Evolutionary conservation across 2,888 invertebrate genomes (phyloP), one percentile per base, ranked within the genome.

Genomic region (Agonopterix subpropinquella): DNA sequence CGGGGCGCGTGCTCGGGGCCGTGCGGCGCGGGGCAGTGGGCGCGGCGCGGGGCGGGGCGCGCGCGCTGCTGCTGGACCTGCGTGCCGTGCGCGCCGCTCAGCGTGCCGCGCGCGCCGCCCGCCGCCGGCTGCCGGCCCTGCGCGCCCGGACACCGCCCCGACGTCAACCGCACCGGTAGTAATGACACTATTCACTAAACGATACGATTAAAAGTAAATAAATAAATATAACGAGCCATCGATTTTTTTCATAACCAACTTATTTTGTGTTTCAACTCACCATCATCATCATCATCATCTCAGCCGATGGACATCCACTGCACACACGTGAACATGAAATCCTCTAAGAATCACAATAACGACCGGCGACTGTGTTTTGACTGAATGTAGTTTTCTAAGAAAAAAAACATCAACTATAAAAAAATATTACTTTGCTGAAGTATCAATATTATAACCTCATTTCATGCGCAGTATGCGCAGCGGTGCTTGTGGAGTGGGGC

Each of bases 61-160:
- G 90, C 91, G 54, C 81, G 89, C 43, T 95, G 95, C 71, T 95
- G 95, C 77, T 95, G 95, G 95, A 91, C 91, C 43, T 95, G 95
- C 75, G 91, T 91, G 35, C 78, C 89, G 4, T 95, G 95, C 79
- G 86, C 90, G 54, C 84, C 90, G 53, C 89, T 92, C 54, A 69
- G 67, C 51, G 58, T 73, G 50, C 60, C 64, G 47, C 59, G 92
- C 70, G 90, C 90, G 90, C 90, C 63, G 80, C 92, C 44, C 73
- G 88, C 91, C 54, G 87, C 89, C 49, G 85, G 85, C 15, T 73
- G 50, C 62, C 65, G 50, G 58, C 92, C 70, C 88, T 94, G 91
- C 54, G 87, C 81, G 2, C 71, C 82, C 47, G 68, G 94, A 36
- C 89, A 84, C 66, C 90, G 91, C 80, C 94, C 95, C 1, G 91